phyloP scores from a whole-genome alignment of 2,888 invertebrate genomes.

The Scaptomyza parva region DNA sequence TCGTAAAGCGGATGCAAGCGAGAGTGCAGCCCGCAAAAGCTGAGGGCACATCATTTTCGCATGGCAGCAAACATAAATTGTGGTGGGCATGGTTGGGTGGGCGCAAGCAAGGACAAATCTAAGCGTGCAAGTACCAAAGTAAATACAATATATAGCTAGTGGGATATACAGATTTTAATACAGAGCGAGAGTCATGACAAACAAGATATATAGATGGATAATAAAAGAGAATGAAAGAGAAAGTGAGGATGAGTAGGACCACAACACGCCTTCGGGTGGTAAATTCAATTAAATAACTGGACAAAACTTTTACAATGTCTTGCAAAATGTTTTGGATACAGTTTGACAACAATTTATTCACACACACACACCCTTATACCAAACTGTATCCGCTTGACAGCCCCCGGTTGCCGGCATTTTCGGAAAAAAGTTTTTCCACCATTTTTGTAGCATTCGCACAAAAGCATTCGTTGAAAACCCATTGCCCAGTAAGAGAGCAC shows the following conservation, averaged over 20 bases:
- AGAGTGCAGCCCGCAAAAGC: slow-evolving; percentile 42
- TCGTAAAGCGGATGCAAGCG: slow-evolving; percentile 49
- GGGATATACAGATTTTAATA: slow-evolving; percentile 14
- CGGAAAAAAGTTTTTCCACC: slow-evolving; percentile 55
- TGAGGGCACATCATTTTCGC: slow-evolving; percentile 62
- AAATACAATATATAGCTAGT: slow-evolving; percentile 24
- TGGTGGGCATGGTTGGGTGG: slow-evolving; percentile 16
- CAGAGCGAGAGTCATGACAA: neutral
- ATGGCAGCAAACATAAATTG: slow-evolving; percentile 11
- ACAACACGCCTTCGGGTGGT: slow-evolving; percentile 73
- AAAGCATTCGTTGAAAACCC: slow-evolving; percentile 35
- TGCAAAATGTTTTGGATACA: slow-evolving; percentile 72
- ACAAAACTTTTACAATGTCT: slow-evolving; percentile 73
- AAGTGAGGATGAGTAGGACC: neutral
- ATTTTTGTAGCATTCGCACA: slow-evolving; percentile 50
- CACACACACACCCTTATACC: slow-evolving; percentile 23
- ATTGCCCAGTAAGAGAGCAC: slow-evolving; percentile 32
- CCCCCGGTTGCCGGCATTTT: slow-evolving; percentile 32
- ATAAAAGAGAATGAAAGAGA: neutral
- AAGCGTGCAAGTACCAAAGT: slow-evolving; percentile 58
- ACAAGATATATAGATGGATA: neutral
- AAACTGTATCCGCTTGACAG: slow-evolving; percentile 8
- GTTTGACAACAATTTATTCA: slow-evolving; percentile 77
- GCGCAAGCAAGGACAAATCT: slow-evolving; percentile 67
- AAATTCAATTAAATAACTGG: slow-evolving; percentile 79